phyloP scores from a whole-genome alignment of 1,140 invertebrate genomes.

The Batillaria attramentaria region DNA sequence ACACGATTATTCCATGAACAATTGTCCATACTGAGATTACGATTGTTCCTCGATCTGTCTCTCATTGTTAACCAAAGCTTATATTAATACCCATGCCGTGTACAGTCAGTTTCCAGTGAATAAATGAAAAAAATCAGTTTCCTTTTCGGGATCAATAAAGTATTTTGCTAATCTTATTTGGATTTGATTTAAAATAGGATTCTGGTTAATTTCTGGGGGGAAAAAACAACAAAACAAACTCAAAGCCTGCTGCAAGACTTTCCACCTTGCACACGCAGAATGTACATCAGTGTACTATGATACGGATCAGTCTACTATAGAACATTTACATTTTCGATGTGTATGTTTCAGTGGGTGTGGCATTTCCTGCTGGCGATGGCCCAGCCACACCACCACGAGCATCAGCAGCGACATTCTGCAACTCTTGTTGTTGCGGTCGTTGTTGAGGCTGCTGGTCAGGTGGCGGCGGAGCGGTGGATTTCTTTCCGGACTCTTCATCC shows the following conservation, averaged over 20 bases:
- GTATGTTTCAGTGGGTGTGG: neutral
- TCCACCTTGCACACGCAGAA: neutral
- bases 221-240: too few species aligned
- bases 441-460: neutral
- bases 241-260: neutral
- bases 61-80: too few species aligned
- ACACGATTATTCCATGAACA: too few species aligned
- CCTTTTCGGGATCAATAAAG: too few species aligned
- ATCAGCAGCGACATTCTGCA: neutral
- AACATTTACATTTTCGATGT: neutral
- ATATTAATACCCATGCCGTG: too few species aligned
- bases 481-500: neutral
- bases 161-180: too few species aligned
- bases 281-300: neutral
- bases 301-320: neutral
- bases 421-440: neutral
- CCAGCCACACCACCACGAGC: neutral
- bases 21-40: too few species aligned
- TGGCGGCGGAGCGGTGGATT: neutral
- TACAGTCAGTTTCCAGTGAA: too few species aligned
- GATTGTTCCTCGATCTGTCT: too few species aligned
- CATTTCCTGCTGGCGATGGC: neutral
- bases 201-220: too few species aligned
- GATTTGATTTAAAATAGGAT: too few species aligned
- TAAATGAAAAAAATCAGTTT: too few species aligned